Base-by-base conservation (phyloP, 2,888 invertebrate species). In the Polydrusus cervinus region DNA sequence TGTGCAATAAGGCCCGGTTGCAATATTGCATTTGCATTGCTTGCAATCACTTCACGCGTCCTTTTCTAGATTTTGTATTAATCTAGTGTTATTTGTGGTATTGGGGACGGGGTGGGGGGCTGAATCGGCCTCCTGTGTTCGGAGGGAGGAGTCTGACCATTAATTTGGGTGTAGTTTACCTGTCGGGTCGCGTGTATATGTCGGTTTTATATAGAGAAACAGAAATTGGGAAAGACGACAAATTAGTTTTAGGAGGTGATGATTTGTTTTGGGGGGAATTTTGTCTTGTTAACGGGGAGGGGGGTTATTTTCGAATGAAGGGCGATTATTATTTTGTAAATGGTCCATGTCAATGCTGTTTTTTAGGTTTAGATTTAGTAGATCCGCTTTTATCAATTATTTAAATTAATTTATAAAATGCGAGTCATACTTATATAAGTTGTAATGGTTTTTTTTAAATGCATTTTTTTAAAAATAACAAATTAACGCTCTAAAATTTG, bases 1-100 rank as follows among this genome's bases (percentile, higher is more conserved):
- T 87, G 86, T 86, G 86, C 86, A 86, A 85, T 85, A 83, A 82
- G 80, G 80, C 16, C 74, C 77, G 78, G 75, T 74, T 80, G 80
- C 81, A 78, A 75, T 78, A 71, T 71, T 78, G 70, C 76, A 79
- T 77, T 25, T 25, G 25, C 25, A 25, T 25, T 25, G 25, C 25
- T 51, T 75, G 75, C 75, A 75, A 75, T 74, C 74, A 75, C 77
- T 68, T 72, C 76, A 76, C 75, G 71, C 67, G 76, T 79, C 79
- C 78, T 78, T 79, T 80, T 81, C 79, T 79, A 77, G 79, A 79
- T 82, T 83, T 80, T 79, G 79, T 81, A 83, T 80, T 82, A 83
- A 82, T 83, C 82, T 79, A 81, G 81, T 81, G 79, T 81, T 79
- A 82, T 75, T 78, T 79, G 77, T 75, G 76, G 71, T 74, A 18